Percentiles rank a stretch among this genome's conserved stretches.
Conservation (phyloP, 2,797 vertebrate species). For the Spinus olivaceus region DNA sequence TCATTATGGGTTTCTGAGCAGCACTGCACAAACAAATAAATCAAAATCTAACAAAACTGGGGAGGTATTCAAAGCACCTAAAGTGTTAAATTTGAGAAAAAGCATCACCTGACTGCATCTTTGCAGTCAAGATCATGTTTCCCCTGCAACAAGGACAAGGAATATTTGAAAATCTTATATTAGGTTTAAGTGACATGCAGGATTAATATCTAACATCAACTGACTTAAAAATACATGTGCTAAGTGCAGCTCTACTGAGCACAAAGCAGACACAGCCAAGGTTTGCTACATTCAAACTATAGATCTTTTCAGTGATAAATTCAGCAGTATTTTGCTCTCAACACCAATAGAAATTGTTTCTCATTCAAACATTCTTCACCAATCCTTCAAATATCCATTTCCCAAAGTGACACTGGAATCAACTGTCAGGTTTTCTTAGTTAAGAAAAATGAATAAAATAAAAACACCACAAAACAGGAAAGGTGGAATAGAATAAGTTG, state of each 20-base stretch:
- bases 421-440: background rate
- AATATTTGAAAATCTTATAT: background rate
- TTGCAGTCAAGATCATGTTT: background rate
- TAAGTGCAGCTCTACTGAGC: background rate
- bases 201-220: background rate
- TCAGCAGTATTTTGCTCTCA: background rate
- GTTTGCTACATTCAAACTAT: background rate
- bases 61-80: background rate
- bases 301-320: background rate
- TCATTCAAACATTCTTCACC: background rate
- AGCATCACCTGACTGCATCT: background rate
- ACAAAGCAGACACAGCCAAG: background rate
- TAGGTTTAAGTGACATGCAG: background rate
- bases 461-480: background rate
- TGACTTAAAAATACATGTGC: background rate
- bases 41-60: background rate
- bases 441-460: background rate
- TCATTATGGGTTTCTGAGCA: background rate
- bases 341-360: background rate
- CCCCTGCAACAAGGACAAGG: background rate
- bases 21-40: background rate
- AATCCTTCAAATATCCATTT: background rate
- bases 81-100: background rate
- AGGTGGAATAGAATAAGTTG: background rate
- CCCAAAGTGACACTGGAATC: background rate